Percentiles rank a stretch among this genome's conserved stretches.
phyloP scores from a whole-genome alignment of 2,113 vertebrate genomes.

The Holacanthus passer region DNA sequence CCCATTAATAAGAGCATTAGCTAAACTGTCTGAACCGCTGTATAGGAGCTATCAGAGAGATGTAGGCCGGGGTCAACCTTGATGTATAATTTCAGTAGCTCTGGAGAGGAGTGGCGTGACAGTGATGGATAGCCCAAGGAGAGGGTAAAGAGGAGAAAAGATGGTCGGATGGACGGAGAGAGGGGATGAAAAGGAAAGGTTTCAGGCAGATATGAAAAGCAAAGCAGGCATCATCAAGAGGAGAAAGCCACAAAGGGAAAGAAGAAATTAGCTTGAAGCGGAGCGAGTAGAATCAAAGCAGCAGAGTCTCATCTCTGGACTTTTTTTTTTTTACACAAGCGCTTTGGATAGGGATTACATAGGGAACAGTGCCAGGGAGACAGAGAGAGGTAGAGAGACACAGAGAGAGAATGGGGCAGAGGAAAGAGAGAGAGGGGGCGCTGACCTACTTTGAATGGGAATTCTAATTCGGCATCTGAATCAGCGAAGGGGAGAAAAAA shows the following conservation, averaged over 20 bases:
- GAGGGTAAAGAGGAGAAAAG: conserved; percentile 21
- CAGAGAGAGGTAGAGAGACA: conserved; percentile 44
- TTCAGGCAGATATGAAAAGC: conserved; percentile 16
- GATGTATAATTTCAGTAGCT: conserved; percentile 54
- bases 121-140: conserved; percentile 59
- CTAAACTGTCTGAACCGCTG: conserved; percentile 40
- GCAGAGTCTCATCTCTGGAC: conserved; percentile 40
- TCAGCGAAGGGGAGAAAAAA: conserved; percentile 32
- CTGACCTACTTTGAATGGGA: conserved; percentile 77
- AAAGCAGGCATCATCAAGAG: conserved; percentile 46
- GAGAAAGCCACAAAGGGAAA: conserved; percentile 49
- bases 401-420: conserved; percentile 32
- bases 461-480: conserved; percentile 67
- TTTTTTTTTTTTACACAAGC: conserved; percentile 13
- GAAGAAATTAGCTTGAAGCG: conserved; percentile 66
- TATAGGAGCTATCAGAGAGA: conserved; percentile 26
- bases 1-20: conserved; percentile 50
- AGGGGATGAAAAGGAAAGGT: background rate
- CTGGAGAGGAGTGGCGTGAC: conserved; percentile 36
- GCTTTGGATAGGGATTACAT: conserved; percentile 70
- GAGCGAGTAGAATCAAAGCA: conserved; percentile 64
- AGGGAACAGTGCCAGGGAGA: conserved; percentile 48
- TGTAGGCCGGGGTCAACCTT: conserved; percentile 33
- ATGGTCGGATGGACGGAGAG: background rate
- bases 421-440: conserved; percentile 41